Evolutionary conservation across 2,797 vertebrate species (phyloP), one percentile per base, ranked within the genome.

Genomic region (Spheniscus humboldti): DNA sequence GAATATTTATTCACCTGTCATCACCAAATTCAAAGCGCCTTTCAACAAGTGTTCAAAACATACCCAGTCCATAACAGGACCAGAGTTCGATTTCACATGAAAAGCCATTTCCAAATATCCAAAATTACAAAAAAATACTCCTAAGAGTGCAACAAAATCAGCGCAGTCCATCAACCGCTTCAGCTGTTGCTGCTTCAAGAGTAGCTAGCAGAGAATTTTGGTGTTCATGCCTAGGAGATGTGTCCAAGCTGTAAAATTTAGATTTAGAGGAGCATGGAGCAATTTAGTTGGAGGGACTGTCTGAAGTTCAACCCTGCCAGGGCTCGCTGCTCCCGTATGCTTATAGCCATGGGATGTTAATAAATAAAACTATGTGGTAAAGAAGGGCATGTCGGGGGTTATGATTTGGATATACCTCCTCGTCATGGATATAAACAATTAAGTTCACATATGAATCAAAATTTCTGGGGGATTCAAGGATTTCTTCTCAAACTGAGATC

Each of bases 311-410:
- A 4, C 33, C 9, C 33, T 17, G 2, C 25, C 56, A 87, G 18
- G 6, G 9, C 19, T 16, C 3, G 0, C 9, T 66, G 27, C 13
- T 88, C 14, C 18, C 4, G 4, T 5, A 5, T 7, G 4, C n/a
- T 53, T 59, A 39, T 7, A 57, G 37, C 10, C 19, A 10, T 13
- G 52, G 23, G 30, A 48, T 55, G 37, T 13, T 48, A 4, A n/a
- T 11, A 59, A 48, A 78, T 39, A 10, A 79, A 92, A 18, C 17
- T 6, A 3, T 1, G 0, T 9, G 35, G 13, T 52, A 35, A 56
- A 52, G 28, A 56, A 45, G 10, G n/a, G 18, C 13, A 3, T 10
- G 16, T 31, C 0, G 0, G 33, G 5, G 33, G 28, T 4, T 22
- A 30, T 3, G 19, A 5, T 30, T 71, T 67, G 22, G 31, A 39